phyloP scores from a whole-genome alignment of 1,140 invertebrate genomes.

The Dysdera silvatica region DNA sequence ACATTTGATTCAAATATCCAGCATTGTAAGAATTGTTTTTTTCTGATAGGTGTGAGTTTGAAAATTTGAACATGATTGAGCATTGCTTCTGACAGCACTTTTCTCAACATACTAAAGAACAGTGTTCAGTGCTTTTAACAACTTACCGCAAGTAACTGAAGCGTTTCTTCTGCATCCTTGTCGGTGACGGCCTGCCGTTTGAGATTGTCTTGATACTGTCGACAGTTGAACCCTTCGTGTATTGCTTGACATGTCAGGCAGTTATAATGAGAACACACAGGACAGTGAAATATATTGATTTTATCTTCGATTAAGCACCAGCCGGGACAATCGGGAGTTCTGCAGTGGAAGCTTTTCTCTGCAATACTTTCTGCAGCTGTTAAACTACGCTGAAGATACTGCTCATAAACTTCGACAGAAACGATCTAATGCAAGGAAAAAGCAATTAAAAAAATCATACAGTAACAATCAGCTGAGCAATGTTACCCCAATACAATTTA shows the following conservation, averaged over 20 bases:
- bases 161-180: slow-evolving; percentile 63
- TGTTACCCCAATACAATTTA: not conserved
- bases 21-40: too few species aligned
- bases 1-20: too few species aligned
- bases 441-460: not conserved
- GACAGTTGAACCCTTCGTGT: slow-evolving; percentile 73
- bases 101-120: too few species aligned
- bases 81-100: too few species aligned
- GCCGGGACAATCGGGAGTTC: slow-evolving; percentile 75
- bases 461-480: not conserved
- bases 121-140: too few species aligned
- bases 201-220: slow-evolving; percentile 71
- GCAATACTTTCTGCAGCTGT: slow-evolving; percentile 71
- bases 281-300: slow-evolving; percentile 75
- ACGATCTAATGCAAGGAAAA: slow-evolving; percentile 58
- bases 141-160: slow-evolving; percentile 60
- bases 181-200: slow-evolving; percentile 54
- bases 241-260: slow-evolving; percentile 85
- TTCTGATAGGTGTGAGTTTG: too few species aligned
- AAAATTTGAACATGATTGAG: too few species aligned
- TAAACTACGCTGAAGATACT: slow-evolving; percentile 72
- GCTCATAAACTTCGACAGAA: slow-evolving; percentile 60
- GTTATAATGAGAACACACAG: slow-evolving; percentile 70
- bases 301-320: slow-evolving; percentile 87
- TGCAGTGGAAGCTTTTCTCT: slow-evolving; percentile 81